Conservation (phyloP, 2,888 invertebrate genomes). For the Blastobasis lacticolella region DNA sequence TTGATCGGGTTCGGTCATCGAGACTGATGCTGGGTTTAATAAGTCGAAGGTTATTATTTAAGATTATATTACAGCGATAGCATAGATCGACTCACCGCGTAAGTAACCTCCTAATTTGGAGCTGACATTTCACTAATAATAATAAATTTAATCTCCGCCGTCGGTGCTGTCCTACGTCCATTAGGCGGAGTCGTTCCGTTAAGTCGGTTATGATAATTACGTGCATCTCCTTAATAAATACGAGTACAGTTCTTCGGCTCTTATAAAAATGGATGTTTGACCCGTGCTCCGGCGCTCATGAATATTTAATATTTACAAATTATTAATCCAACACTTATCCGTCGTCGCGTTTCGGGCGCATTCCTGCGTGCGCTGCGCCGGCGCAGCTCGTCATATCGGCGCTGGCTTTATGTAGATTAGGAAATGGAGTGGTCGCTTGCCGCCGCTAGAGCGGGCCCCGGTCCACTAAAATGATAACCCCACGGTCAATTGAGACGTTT, state of each 20-base stretch:
- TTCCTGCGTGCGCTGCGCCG: slow-evolving; percentile 23
- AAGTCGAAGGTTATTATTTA: slow-evolving; percentile 5
- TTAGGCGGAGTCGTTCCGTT: slow-evolving; percentile 41
- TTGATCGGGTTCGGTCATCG: neutral
- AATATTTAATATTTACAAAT: slow-evolving; percentile 73
- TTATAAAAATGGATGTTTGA: slow-evolving; percentile 62
- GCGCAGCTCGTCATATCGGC: slow-evolving; percentile 32
- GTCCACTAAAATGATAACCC: slow-evolving; percentile 5
- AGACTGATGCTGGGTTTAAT: neutral
- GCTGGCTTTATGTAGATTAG: slow-evolving; percentile 63
- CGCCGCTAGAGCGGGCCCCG: slow-evolving; percentile 1
- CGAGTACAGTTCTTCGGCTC: slow-evolving; percentile 49
- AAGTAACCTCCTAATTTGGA: slow-evolving; percentile 36
- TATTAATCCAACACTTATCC: slow-evolving; percentile 70
- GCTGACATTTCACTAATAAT: slow-evolving; percentile 36
- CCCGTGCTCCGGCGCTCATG: slow-evolving; percentile 63
- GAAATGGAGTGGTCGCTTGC: slow-evolving; percentile 43
- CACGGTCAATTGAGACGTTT: slow-evolving; percentile 9
- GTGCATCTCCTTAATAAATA: slow-evolving; percentile 64
- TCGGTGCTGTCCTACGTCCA: slow-evolving; percentile 31
- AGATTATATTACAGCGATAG: slow-evolving; percentile 28
- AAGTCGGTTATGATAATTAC: slow-evolving; percentile 66
- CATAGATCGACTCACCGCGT: slow-evolving; percentile 29
- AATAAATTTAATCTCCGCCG: slow-evolving; percentile 34
- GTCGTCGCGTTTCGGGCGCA: slow-evolving; percentile 34